These are phyloP conservation scores for Onychomys leucogaster DNA, from an alignment of 2,797 vertebrate genomes.

Conservation along the genomic window DNA sequence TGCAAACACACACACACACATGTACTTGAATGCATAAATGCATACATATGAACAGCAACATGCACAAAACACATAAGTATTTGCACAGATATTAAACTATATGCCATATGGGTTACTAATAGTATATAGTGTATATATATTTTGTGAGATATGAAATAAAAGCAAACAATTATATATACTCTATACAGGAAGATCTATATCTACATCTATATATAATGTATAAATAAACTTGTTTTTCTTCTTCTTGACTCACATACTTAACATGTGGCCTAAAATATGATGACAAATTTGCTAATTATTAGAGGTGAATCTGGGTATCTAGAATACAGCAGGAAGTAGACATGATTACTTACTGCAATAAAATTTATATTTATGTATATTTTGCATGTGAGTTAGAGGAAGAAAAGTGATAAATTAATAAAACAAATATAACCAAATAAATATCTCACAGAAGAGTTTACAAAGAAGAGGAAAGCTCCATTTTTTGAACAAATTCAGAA, in stretches of 20 bases:
- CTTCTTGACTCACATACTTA: neutral
- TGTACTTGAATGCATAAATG: neutral
- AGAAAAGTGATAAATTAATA: neutral
- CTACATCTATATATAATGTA: neutral
- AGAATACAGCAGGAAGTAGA: neutral
- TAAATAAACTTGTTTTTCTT: neutral
- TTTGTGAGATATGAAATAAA: neutral
- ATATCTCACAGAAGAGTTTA: neutral
- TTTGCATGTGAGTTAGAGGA: neutral
- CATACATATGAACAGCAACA: neutral
- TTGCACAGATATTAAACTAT: neutral
- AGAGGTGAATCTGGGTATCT: neutral
- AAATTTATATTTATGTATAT: neutral
- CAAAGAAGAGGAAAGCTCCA: neutral
- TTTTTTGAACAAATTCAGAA: neutral
- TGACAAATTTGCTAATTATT: neutral
- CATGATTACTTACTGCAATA: neutral
- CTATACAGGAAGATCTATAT: neutral
- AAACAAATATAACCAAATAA: neutral
- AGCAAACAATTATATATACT: neutral
- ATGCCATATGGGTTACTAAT: neutral
- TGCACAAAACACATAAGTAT: neutral
- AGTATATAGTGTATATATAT: neutral
- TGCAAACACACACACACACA: neutral
- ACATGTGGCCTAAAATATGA: neutral